Conservation (phyloP, 64 coral and sea anemone genomes). For the Astreopora myriophthalma region DNA sequence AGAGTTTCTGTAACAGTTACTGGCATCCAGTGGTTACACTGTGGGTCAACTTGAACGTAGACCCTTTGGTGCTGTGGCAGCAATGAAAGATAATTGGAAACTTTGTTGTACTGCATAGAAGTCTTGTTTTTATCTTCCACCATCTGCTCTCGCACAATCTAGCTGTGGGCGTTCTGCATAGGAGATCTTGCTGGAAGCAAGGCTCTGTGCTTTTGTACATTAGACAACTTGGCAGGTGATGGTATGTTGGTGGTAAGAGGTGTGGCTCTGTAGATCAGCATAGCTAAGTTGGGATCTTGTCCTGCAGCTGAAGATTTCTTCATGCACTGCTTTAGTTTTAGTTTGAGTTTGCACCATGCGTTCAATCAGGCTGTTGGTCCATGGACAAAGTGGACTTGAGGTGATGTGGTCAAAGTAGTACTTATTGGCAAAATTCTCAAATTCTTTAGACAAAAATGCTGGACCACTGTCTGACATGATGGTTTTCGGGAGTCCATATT, state of each 20-base stretch:
- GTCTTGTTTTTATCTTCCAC: neutral
- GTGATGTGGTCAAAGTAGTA: slow-evolving; percentile 58
- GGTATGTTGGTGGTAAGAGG: slow-evolving; percentile 7
- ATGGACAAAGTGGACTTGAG: slow-evolving; percentile 44
- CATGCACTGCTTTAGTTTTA: slow-evolving; percentile 48
- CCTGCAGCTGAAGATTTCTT: slow-evolving; percentile 50
- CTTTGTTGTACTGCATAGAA: neutral
- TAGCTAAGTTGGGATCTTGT: slow-evolving; percentile 50
- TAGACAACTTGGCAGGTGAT: neutral
- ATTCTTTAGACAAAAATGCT: slow-evolving; percentile 38
- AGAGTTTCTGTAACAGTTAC: neutral
- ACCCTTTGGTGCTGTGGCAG: neutral
- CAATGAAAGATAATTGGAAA: neutral
- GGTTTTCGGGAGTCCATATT: slow-evolving; percentile 57
- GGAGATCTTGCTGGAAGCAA: neutral
- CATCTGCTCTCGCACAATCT: neutral
- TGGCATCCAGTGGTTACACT: neutral
- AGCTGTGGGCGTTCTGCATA: neutral
- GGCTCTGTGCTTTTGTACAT: neutral
- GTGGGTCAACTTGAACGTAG: neutral
- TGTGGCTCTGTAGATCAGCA: slow-evolving; percentile 42
- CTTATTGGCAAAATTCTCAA: slow-evolving; percentile 7
- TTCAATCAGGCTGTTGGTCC: slow-evolving; percentile 65
- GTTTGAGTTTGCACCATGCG: slow-evolving; percentile 56
- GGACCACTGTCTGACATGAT: slow-evolving; percentile 55